Conservation (phyloP, 92 coral and sea anemone genomes). For the Paragorgia papillata region DNA sequence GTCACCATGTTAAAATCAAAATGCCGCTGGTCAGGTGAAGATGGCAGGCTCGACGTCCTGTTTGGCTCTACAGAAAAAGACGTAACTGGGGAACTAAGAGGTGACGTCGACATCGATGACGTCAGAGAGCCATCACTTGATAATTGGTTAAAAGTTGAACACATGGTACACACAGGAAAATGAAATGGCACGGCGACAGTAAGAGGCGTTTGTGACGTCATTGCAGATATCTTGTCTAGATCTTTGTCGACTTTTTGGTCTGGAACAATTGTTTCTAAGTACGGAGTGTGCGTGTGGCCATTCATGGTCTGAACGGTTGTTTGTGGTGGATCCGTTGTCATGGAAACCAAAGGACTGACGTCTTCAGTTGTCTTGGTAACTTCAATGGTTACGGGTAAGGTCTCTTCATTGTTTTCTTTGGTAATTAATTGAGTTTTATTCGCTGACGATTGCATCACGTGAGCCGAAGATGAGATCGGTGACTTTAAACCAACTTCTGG, state of each 20-base stretch:
- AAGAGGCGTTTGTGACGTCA: constrained; percentile 11
- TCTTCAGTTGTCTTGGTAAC: neutral
- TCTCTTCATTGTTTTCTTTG: neutral
- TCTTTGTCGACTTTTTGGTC: neutral
- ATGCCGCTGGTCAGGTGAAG: neutral
- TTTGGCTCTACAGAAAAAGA: neutral
- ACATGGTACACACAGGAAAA: neutral
- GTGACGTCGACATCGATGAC: constrained; percentile 18
- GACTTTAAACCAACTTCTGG: constrained; percentile 5
- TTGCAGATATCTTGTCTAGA: neutral
- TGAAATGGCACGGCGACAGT: constrained; percentile 10
- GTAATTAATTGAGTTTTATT: neutral
- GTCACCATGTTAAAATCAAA: neutral
- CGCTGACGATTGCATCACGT: neutral
- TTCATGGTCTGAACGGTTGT: neutral
- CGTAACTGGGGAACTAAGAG: constrained; percentile 5
- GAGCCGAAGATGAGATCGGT: neutral
- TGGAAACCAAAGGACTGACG: neutral
- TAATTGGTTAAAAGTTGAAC: constrained; percentile 16
- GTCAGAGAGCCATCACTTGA: constrained; percentile 28
- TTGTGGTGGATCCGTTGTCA: neutral
- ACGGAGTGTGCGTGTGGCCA: neutral
- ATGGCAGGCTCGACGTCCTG: neutral
- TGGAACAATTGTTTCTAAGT: neutral
- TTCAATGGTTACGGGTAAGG: too few species aligned